These are phyloP conservation scores for Psittacula cyanocephala DNA, from an alignment of 2,113 vertebrate species.

Conservation along the genomic window DNA sequence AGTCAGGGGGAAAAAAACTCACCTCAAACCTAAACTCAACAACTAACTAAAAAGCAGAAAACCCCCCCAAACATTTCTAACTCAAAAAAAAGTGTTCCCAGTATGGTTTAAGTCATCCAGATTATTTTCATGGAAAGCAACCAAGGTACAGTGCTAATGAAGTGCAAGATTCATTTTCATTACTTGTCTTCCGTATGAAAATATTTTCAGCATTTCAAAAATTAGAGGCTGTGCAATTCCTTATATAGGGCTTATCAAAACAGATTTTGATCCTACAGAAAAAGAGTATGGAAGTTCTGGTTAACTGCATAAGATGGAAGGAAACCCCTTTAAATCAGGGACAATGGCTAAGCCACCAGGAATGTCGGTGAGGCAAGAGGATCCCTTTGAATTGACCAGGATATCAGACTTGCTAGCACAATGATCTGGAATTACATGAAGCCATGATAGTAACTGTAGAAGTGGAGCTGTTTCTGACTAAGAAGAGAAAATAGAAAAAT, in stretches of 20 bases:
- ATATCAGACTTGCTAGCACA: neutral
- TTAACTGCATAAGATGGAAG: too few species aligned
- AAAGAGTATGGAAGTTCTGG: too few species aligned
- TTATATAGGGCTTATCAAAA: too few species aligned
- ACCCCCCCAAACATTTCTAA: neutral
- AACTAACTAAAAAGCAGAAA: neutral
- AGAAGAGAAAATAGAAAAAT: neutral
- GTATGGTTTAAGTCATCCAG: neutral
- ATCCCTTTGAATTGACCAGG: neutral
- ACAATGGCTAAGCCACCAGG: too few species aligned
- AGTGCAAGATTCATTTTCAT: neutral
- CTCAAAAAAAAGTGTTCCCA: neutral
- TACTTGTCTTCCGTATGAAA: neutral
- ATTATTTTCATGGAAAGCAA: too few species aligned
- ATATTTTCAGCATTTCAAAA: too few species aligned
- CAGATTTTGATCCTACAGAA: too few species aligned
- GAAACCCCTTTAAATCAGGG: too few species aligned
- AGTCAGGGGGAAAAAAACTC: accelerated
- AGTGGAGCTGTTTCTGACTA: neutral
- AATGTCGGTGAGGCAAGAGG: neutral
- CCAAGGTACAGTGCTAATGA: too few species aligned
- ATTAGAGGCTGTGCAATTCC: too few species aligned
- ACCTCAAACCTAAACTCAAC: neutral
- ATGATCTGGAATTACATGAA: neutral
- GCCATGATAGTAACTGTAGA: neutral